phyloP scores from a whole-genome alignment of 1,140 invertebrate species.

The Neocloeon triangulifer region DNA sequence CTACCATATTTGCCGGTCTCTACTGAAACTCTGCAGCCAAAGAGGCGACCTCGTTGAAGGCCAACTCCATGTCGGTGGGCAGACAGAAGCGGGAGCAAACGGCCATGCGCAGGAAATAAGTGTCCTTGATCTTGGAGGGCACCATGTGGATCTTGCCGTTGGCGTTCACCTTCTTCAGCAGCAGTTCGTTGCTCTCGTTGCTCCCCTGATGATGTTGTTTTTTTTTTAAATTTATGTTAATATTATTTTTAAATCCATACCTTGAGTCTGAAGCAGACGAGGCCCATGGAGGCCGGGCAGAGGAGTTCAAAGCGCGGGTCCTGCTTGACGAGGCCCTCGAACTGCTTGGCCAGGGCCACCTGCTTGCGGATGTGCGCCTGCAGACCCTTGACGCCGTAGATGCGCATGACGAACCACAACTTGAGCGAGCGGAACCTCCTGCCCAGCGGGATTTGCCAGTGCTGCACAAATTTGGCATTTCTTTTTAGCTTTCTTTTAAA shows the following conservation, averaged over 20 bases:
- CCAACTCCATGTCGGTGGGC: constrained; percentile 56
- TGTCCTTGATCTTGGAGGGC: constrained; percentile 63
- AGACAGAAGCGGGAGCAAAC: constrained; percentile 72
- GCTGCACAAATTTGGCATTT: constrained; percentile 31
- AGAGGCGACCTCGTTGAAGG: constrained; percentile 64
- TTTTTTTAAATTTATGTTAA: too few species aligned
- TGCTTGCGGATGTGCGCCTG: constrained; percentile 73
- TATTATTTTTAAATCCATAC: too few species aligned
- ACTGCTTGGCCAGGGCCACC: constrained; percentile 54
- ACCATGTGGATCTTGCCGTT: constrained; percentile 86
- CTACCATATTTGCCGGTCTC: too few species aligned
- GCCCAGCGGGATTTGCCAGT: constrained; percentile 95
- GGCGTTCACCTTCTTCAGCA: constrained; percentile 72
- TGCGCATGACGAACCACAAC: constrained; percentile 86
- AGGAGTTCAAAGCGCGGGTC: constrained; percentile 73
- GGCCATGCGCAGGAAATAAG: constrained; percentile 74
- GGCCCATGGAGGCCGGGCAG: constrained; percentile 65
- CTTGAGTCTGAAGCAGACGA: constrained; percentile 87
- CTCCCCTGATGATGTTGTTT: constrained; percentile 33
- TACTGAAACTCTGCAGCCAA: too few species aligned
- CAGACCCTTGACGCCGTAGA: constrained; percentile 72
- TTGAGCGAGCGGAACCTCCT: constrained; percentile 85
- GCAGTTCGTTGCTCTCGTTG: constrained; percentile 62
- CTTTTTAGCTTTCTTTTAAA: too few species aligned
- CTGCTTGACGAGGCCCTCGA: constrained; percentile 37